Conservation (phyloP, 2,113 vertebrate genomes). For the Lepus europaeus region DNA sequence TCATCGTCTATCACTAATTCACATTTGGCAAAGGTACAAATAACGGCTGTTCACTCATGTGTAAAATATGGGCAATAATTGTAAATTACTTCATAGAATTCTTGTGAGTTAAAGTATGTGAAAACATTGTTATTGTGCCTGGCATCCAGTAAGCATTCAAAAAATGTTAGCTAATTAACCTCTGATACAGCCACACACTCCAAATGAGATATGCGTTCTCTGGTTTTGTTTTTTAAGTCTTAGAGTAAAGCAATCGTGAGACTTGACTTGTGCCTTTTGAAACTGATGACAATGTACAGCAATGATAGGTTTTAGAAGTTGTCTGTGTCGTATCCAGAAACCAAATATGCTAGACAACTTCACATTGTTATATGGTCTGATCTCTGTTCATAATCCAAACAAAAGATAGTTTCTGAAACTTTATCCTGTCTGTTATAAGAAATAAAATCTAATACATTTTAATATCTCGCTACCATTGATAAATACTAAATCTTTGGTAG, state of each 20-base stretch:
- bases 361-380: neutral
- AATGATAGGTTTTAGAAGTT: neutral
- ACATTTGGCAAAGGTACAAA: neutral
- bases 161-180: conserved; percentile 74
- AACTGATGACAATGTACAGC: conserved; percentile 34
- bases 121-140: conserved; percentile 56
- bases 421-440: neutral
- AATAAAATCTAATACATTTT: neutral
- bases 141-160: conserved; percentile 60
- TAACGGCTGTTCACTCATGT: conserved; percentile 3
- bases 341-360: neutral
- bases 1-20: neutral
- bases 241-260: conserved; percentile 25
- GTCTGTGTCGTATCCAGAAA: neutral
- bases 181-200: neutral
- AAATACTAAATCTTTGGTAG: neutral
- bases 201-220: neutral
- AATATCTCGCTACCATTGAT: neutral
- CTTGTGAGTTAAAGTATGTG: conserved; percentile 58
- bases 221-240: conserved; percentile 3
- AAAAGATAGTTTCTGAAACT: neutral
- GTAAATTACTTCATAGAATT: conserved; percentile 66
- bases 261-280: conserved; percentile 22
- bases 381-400: neutral
- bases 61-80: conserved; percentile 51